Evolutionary conservation across 1,140 invertebrate genomes (phyloP), one percentile per base, ranked within the genome.

Genomic region (Macrotrachela quadricornifera): DNA sequence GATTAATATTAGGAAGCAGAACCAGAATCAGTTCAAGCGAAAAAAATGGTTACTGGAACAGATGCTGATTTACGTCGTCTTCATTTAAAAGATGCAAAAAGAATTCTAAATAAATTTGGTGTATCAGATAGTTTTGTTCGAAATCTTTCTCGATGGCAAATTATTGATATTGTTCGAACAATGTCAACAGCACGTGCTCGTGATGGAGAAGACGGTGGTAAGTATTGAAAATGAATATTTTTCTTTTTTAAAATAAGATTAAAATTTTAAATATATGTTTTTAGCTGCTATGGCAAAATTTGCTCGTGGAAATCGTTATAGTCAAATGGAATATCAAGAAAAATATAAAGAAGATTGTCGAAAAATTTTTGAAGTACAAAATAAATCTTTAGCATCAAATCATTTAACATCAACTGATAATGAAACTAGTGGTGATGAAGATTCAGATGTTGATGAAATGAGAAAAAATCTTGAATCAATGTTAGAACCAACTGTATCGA

Each of bases 271-370:
- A 30, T 30, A 4, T 36, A 16, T 50, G 1, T 36, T 52, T 40
- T 13, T 40, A 54, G 44, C 54, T 63, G 73, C 69, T 36, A 92
- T 95, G 86, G 87, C 85, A 3, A 95, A 96, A 65, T 99, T 99
- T 71, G 95, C 91, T 0, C 75, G 92, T 70, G 92, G 92, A 58
- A 97, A 96, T 71, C 75, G 90, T 54, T 95, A 94, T 66, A 95
- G 87, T 1, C 91, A 95, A 44, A 91, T 90, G 6, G 92, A 97
- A 71, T 91, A 97, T 71, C 91, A 95, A 71, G 91, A 99, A 71
- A 78, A 80, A 58, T 97, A 97, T 63, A 96, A 96, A 71, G 88
- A 97, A 69, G 91, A 97, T 65, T 97, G 91, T 68, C 94, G 99
- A 67, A 74, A 87, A 52, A 88, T 97, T 59, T 99, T 99, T 68